Evolutionary conservation across 2,797 vertebrate species (phyloP).

Genomic region (Odontamblyopus rebecca): DNA sequence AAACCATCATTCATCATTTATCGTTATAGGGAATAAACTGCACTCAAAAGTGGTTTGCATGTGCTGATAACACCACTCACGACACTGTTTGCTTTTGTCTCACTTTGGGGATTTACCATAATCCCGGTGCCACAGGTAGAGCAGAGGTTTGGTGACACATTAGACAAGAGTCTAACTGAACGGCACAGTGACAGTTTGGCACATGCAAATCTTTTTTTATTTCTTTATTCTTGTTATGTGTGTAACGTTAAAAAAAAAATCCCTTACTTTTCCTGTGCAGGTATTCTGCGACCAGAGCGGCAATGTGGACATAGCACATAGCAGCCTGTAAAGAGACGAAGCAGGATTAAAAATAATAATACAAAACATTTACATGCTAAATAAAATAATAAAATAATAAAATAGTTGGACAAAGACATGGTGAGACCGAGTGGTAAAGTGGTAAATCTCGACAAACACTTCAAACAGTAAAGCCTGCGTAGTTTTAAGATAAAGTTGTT

Average conservation of each 20-base stretch:
- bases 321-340: slow-evolving; percentile 83
- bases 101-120: not conserved
- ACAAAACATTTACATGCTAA: not conserved
- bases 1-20: too few species aligned
- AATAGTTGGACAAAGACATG: not conserved
- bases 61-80: not conserved
- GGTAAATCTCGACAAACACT: not conserved
- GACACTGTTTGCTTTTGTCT: not conserved
- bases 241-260: not conserved
- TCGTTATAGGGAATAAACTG: not conserved
- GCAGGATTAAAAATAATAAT: not conserved
- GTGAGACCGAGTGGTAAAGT: not conserved
- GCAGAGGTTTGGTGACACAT: not conserved
- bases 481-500: not conserved
- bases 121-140: not conserved
- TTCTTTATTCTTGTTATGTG: not conserved
- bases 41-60: not conserved
- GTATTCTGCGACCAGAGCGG: slow-evolving; percentile 94
- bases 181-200: not conserved
- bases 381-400: not conserved
- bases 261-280: slow-evolving; percentile 94
- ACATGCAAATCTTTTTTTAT: not conserved
- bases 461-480: not conserved
- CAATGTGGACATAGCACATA: slow-evolving; percentile 95
- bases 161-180: too few species aligned